Evolutionary conservation across 2,113 vertebrate species (phyloP).

Genomic region (Callorhinus ursinus): DNA sequence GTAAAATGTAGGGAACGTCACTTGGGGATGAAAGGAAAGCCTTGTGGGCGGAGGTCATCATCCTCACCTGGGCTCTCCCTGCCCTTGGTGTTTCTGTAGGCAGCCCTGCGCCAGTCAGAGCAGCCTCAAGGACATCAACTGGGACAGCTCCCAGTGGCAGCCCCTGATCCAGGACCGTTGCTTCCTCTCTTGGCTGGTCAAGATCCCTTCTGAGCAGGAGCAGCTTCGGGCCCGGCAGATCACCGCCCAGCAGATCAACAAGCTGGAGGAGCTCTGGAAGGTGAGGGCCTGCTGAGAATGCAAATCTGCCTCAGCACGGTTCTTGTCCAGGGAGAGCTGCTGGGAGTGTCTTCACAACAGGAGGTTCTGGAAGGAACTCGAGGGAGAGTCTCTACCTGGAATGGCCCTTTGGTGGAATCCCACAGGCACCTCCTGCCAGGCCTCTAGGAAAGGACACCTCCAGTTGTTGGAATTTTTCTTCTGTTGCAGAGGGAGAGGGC

Average conservation of each 20-base stretch:
- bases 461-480: not conserved
- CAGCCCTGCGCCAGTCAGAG: constrained; percentile 99
- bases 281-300: constrained; percentile 79
- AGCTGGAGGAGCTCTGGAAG: constrained; percentile 99
- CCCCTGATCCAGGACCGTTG: constrained; percentile 99
- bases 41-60: not conserved
- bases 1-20: not conserved
- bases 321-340: not conserved
- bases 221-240: constrained; percentile 97
- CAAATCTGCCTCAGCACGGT: not conserved
- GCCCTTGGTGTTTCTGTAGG: constrained; percentile 81
- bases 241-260: constrained; percentile 98
- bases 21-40: not conserved
- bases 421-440: not conserved
- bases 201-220: constrained; percentile 99
- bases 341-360: not conserved
- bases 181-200: constrained; percentile 98
- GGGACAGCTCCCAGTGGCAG: constrained; percentile 99
- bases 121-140: constrained; percentile 99
- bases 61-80: not conserved
- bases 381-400: not conserved
- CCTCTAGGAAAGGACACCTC: not conserved
- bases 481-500: not conserved
- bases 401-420: not conserved
- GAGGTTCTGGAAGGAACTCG: not conserved